Evolutionary conservation across 1,140 invertebrate species (phyloP).

Genomic region (Diploscapter pachys): DNA sequence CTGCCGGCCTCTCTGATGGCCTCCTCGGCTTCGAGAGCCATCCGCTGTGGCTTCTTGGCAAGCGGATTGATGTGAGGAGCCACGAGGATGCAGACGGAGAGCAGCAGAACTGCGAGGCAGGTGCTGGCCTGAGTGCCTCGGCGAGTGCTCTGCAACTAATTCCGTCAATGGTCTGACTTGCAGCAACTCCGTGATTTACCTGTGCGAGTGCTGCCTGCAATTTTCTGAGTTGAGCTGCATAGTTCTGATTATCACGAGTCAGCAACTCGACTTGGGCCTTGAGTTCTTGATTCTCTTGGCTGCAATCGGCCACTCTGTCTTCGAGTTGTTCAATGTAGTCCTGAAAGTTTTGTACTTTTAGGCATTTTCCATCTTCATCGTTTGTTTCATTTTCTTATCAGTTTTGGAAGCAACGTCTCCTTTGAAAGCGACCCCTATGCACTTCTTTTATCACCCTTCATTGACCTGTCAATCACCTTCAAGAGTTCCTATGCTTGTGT

Average conservation of each 20-base stretch:
- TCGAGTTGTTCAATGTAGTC: constrained; percentile 58
- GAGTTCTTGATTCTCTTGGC: constrained; percentile 50
- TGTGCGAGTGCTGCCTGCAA: constrained; percentile 42
- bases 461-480: too few species aligned
- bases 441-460: too few species aligned
- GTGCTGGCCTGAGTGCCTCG: constrained; percentile 52
- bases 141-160: constrained; percentile 40
- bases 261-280: constrained; percentile 52
- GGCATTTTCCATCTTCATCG: constrained; percentile 1
- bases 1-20: constrained; percentile 5
- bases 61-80: constrained; percentile 48
- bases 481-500: too few species aligned
- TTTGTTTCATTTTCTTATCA: background rate
- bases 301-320: constrained; percentile 52
- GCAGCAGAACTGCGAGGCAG: constrained; percentile 52
- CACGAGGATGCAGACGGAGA: constrained; percentile 56
- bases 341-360: constrained; percentile 40
- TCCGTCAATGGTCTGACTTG: constrained; percentile 23
- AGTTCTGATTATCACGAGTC: constrained; percentile 41
- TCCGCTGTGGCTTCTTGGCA: constrained; percentile 11
- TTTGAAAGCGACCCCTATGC: too few species aligned
- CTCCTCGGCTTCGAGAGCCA: constrained; percentile 24
- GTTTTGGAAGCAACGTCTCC: background rate
- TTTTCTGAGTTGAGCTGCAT: constrained; percentile 48
- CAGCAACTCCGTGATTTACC: background rate